Evolutionary conservation across 2,888 invertebrate species (phyloP).

Genomic region (Drosophila siamana): DNA sequence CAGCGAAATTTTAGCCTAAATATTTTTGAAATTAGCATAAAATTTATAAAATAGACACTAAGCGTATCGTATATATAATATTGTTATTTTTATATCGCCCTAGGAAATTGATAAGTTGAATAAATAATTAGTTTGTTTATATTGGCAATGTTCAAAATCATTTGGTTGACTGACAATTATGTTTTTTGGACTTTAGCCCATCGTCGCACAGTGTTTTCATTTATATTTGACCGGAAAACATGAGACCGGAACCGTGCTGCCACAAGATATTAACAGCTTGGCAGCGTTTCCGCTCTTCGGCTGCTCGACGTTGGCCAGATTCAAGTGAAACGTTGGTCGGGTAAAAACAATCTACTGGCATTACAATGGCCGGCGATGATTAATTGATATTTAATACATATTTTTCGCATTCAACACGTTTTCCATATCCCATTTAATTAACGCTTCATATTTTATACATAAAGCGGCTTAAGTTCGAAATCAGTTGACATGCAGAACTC

Average conservation of each 20-base stretch:
- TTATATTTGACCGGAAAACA: slow-evolving; percentile 1
- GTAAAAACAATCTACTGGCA: slow-evolving; percentile 42
- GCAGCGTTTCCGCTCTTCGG: slow-evolving; percentile 41
- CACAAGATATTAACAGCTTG: slow-evolving; percentile 44
- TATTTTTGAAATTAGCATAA: slow-evolving; percentile 6
- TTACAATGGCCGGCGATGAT: slow-evolving; percentile 32
- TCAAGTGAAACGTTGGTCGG: slow-evolving; percentile 42
- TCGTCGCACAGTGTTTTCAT: slow-evolving; percentile 13
- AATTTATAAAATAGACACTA: slow-evolving; percentile 12
- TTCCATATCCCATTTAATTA: slow-evolving; percentile 47
- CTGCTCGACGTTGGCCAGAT: slow-evolving; percentile 30
- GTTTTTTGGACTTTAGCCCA: not conserved
- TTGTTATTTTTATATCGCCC: slow-evolving; percentile 11
- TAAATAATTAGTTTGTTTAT: slow-evolving; percentile 21
- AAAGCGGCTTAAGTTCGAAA: slow-evolving; percentile 60
- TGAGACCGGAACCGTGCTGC: not conserved
- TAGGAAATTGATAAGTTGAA: slow-evolving; percentile 30
- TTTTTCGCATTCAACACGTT: slow-evolving; percentile 49
- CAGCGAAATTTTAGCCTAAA: slow-evolving; percentile 33
- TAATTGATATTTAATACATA: slow-evolving; percentile 57
- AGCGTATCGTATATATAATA: slow-evolving; percentile 3
- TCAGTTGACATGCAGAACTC: slow-evolving; percentile 38
- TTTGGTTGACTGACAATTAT: not conserved
- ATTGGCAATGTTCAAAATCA: not conserved
- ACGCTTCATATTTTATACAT: slow-evolving; percentile 43